phyloP scores from a whole-genome alignment of 1,140 invertebrate species.

The Rhyzopertha dominica region DNA sequence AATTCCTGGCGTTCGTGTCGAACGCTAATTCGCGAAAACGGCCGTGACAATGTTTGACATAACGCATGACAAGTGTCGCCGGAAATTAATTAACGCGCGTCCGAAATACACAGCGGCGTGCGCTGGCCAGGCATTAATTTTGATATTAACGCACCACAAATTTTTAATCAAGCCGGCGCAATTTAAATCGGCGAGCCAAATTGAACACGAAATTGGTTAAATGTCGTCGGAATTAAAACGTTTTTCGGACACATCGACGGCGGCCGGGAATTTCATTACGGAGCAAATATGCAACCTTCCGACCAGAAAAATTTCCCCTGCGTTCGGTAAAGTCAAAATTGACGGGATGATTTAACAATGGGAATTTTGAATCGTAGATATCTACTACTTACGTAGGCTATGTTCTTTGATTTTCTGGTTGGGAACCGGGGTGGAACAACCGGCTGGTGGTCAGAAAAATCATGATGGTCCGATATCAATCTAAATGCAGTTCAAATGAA shows the following conservation, averaged over 20 bases:
- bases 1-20: conserved; percentile 14
- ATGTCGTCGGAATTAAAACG: conserved; percentile 15
- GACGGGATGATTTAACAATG: too few relatives aligned
- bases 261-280: conserved; percentile 8
- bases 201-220: conserved; percentile 20
- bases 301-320: too few relatives aligned
- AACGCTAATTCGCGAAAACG: conserved; percentile 24
- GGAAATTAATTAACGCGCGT: conserved; percentile 25
- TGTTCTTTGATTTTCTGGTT: too few relatives aligned
- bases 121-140: conserved; percentile 23
- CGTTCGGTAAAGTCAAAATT: too few relatives aligned
- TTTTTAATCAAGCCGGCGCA: conserved; percentile 20
- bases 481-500: conserved; percentile 26
- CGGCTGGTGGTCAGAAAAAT: too few relatives aligned
- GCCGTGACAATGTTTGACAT: conserved; percentile 24
- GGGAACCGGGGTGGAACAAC: too few relatives aligned
- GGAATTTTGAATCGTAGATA: too few relatives aligned
- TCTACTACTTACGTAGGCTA: too few relatives aligned
- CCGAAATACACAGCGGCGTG: conserved; percentile 14
- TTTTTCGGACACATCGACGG: not conserved
- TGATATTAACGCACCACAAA: conserved; percentile 21
- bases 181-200: conserved; percentile 13
- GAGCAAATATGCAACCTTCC: too few relatives aligned
- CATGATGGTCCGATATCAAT: conserved; percentile 24
- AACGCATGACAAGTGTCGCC: conserved; percentile 24